Evolutionary conservation across 1,140 invertebrate genomes (phyloP), one percentile per base, ranked within the genome.

Genomic region (Chironomus tepperi): DNA sequence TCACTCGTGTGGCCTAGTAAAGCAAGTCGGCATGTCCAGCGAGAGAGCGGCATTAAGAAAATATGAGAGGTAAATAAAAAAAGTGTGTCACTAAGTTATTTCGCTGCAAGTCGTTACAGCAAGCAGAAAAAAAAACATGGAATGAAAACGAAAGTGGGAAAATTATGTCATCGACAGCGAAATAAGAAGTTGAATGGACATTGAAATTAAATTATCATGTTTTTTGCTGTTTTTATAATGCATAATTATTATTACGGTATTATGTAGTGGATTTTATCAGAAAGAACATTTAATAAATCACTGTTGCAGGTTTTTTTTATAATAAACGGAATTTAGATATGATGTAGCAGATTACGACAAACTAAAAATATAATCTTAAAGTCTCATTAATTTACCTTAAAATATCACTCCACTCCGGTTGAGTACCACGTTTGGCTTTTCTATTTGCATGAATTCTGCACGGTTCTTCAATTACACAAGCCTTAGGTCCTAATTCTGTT

Each of bases 401-500:
- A 72, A 90, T 82, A 73, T 85, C 83, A 65, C 84, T 79, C 88
- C 88, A 90, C 79, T 88, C 84, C 75, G 77, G 80, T 80, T 80
- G 83, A 80, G 75, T 80, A 79, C 77, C 76, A 77, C 12, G 80
- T 78, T 76, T 79, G 81, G 6, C 78, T 75, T 76, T 67, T 57
- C 79, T 80, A 75, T 84, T 83, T 1, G 89, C 89, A 77, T 90
- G 88, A 75, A 87, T 83, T 10, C 85, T 81, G 78, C 89, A 91
- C 34, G 89, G 87, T 77, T 86, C 86, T 74, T 89, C 87, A 76
- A 88, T 89, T 76, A 91, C 84, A 78, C 89, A 91, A 74, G 89
- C 88, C 74, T 86, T 84, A 72, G 86, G 83, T 9, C 89, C 89
- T 70, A 90, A 83, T 81, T 90, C 88, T 0, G 79, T 79, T 21